Evolutionary conservation across 2,888 invertebrate genomes (phyloP).

Genomic region (Leptinotarsa juncta): DNA sequence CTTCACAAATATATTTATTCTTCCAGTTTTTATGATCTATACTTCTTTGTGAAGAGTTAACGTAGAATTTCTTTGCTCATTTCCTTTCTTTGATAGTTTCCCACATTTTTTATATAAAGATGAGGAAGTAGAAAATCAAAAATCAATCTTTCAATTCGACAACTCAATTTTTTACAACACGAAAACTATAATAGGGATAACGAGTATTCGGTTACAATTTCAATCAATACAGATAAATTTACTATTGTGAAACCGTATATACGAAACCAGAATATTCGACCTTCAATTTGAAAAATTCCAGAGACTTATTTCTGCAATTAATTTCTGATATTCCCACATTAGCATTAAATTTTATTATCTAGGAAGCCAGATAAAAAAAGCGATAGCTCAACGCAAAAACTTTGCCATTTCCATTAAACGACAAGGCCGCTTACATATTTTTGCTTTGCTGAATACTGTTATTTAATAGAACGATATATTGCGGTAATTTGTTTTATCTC

Average conservation of each 20-base stretch:
- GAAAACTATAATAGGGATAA: no score
- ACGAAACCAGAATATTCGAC: neutral
- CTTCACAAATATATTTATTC: no score
- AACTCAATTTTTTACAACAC: no score
- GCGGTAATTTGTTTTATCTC: slow-evolving; percentile 24
- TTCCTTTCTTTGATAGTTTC: no score
- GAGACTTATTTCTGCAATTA: neutral
- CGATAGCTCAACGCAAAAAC: slow-evolving; percentile 4
- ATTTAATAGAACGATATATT: slow-evolving; percentile 22
- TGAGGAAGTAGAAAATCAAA: no score
- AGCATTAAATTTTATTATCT: slow-evolving; percentile 17
- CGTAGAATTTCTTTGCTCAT: no score
- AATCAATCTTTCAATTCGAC: no score
- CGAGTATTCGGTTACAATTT: neutral
- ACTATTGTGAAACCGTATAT: neutral
- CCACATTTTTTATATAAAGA: no score
- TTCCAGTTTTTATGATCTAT: no score
- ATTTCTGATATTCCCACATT: neutral
- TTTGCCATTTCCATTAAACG: slow-evolving; percentile 21
- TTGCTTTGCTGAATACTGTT: slow-evolving; percentile 9
- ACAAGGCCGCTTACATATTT: slow-evolving; percentile 21
- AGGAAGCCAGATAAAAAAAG: slow-evolving; percentile 13
- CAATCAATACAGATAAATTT: neutral
- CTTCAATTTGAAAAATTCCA: neutral
- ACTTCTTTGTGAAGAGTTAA: no score